Evolutionary conservation across 2,797 vertebrate genomes (phyloP).

Genomic region (Cyclura pinguis): DNA sequence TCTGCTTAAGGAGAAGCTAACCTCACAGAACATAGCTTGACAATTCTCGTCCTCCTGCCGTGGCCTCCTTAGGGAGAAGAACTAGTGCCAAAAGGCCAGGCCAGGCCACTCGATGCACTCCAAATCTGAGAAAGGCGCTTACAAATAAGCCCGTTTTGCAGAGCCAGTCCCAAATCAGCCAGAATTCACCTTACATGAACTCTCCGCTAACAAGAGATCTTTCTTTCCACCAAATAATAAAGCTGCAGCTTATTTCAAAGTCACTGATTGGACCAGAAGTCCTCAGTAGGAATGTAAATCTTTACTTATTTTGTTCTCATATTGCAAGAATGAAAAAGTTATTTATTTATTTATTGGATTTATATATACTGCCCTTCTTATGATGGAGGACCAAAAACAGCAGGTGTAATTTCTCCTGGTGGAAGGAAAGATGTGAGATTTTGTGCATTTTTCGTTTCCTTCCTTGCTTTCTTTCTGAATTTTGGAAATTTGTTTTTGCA

Average conservation of each 20-base stretch:
- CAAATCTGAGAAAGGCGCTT: background rate
- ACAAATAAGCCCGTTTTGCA: background rate
- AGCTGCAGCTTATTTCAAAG: background rate
- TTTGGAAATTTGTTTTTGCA: too few species aligned
- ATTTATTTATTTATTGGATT: too few species aligned
- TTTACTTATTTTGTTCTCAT: background rate
- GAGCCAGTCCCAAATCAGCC: background rate
- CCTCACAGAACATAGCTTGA: background rate
- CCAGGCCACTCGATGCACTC: background rate
- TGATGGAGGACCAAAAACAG: too few species aligned
- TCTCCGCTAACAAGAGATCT: background rate
- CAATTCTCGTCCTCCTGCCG: background rate
- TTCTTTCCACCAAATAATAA: background rate
- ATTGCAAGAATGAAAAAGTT: too few species aligned
- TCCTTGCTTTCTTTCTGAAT: too few species aligned
- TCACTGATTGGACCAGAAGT: background rate
- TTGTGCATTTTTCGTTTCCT: too few species aligned
- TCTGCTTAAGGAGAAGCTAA: slow-evolving; percentile 4
- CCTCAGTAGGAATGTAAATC: background rate
- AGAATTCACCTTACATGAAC: background rate
- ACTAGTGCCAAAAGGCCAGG: background rate
- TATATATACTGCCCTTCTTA: too few species aligned
- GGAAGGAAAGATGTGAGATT: too few species aligned
- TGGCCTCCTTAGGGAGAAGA: background rate
- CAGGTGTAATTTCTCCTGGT: too few species aligned